These are phyloP conservation scores for Syngnathus typhle DNA, from an alignment of 2,113 vertebrate genomes.

Conservation along the genomic window DNA sequence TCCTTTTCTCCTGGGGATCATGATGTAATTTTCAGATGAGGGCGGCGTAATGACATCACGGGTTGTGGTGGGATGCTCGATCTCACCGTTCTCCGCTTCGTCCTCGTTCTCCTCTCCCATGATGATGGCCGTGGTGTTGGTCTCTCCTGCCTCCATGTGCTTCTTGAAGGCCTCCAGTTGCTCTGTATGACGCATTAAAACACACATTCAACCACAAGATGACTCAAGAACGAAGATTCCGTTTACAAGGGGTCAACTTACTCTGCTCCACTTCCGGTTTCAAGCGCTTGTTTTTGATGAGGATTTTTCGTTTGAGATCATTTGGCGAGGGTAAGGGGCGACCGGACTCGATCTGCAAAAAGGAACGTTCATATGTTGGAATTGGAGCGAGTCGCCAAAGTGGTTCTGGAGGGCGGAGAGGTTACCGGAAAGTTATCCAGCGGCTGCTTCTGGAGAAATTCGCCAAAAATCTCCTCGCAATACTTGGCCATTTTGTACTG, in stretches of 20 bases:
- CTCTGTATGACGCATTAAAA: conserved; percentile 70
- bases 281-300: conserved; percentile 97
- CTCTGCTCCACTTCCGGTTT: conserved; percentile 98
- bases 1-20: conserved; percentile 79
- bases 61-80: background rate
- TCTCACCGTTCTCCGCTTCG: conserved; percentile 83
- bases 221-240: too few species aligned
- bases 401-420: conserved; percentile 24
- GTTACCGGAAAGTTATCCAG: conserved; percentile 85
- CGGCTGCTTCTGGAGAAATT: conserved; percentile 88
- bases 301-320: conserved; percentile 94
- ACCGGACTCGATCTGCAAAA: conserved; percentile 81
- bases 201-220: conserved; percentile 18
- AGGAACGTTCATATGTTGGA: background rate
- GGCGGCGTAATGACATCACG: background rate
- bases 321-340: conserved; percentile 87
- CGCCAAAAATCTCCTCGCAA: conserved; percentile 95
- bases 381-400: background rate
- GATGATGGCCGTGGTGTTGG: conserved; percentile 84
- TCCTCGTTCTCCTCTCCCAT: conserved; percentile 94
- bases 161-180: conserved; percentile 95
- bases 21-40: background rate
- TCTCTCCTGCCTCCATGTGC: conserved; percentile 96
- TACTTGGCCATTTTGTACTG: conserved; percentile 99
- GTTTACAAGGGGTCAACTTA: conserved; percentile 56